A percentile compares a stretch with the other conserved stretches of the same genome.
These are phyloP conservation scores for Cryptoprocta ferox DNA, from an alignment of 2,797 vertebrate genomes.

Conservation along the genomic window DNA sequence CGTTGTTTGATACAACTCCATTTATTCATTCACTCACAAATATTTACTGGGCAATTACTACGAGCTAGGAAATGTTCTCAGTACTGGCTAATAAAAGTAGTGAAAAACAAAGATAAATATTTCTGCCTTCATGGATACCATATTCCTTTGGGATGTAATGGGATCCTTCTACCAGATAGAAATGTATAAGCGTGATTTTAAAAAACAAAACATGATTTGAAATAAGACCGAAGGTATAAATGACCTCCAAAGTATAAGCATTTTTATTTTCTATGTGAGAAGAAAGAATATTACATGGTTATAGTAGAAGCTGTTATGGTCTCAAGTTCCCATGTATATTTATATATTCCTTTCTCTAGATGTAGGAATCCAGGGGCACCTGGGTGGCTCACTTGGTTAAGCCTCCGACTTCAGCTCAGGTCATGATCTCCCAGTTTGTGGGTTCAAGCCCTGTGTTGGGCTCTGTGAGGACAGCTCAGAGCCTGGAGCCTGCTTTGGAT, in stretches of 20 bases:
- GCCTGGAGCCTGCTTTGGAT: no score
- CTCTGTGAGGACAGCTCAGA: no score
- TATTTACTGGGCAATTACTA: slow-evolving; percentile 8
- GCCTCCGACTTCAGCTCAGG: no score
- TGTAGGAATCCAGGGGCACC: neutral
- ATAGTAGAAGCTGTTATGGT: neutral
- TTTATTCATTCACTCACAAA: neutral
- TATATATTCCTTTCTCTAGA: neutral
- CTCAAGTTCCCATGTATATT: neutral
- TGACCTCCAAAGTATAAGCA: neutral
- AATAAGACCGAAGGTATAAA: neutral
- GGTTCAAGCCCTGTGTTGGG: no score
- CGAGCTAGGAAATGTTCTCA: neutral
- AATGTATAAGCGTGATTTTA: neutral
- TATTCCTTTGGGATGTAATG: neutral
- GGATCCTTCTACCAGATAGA: neutral
- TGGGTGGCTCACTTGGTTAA: no score
- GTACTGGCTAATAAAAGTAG: neutral
- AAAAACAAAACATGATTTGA: neutral
- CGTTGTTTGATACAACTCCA: neutral
- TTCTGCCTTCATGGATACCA: neutral
- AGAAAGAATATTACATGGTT: neutral
- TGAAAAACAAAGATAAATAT: neutral
- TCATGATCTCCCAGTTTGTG: no score
- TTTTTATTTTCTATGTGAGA: neutral